These are phyloP conservation scores for Serinus canaria DNA, from an alignment of 2,113 vertebrate species.

Conservation along the genomic window DNA sequence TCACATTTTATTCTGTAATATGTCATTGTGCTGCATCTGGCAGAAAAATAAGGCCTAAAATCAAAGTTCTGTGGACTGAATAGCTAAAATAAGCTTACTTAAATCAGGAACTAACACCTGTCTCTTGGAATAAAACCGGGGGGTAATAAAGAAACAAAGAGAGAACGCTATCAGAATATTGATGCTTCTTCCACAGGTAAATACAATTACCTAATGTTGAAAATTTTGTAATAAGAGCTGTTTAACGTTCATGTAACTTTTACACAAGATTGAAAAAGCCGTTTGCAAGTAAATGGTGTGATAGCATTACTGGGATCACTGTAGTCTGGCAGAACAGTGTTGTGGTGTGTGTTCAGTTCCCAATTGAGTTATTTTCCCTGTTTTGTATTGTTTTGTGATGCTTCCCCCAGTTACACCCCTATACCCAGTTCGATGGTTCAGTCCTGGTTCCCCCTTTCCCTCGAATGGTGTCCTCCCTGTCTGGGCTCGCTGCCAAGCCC, in stretches of 20 bases:
- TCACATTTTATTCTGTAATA: slow-evolving; percentile 21
- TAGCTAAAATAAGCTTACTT: background rate
- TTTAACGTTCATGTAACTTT: background rate
- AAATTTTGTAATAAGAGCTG: background rate
- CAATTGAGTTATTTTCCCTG: too few species aligned
- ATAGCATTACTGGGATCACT: background rate
- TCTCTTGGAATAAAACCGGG: background rate
- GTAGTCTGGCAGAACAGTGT: background rate
- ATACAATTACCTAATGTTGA: background rate
- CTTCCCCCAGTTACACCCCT: too few species aligned
- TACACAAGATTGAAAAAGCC: background rate
- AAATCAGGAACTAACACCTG: background rate
- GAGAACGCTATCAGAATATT: background rate
- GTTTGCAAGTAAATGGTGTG: background rate
- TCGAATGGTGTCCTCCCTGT: too few species aligned
- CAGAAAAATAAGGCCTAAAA: background rate
- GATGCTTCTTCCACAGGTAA: background rate
- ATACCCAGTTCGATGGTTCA: too few species aligned
- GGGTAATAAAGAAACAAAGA: background rate
- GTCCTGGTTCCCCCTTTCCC: too few species aligned
- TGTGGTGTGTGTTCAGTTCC: too few species aligned
- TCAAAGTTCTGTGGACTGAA: background rate
- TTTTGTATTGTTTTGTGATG: too few species aligned
- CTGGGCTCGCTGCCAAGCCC: too few species aligned
- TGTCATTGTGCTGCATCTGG: background rate